These are phyloP conservation scores for Mylabris sibirica DNA, from an alignment of 2,888 invertebrate species.

Conservation along the genomic window DNA sequence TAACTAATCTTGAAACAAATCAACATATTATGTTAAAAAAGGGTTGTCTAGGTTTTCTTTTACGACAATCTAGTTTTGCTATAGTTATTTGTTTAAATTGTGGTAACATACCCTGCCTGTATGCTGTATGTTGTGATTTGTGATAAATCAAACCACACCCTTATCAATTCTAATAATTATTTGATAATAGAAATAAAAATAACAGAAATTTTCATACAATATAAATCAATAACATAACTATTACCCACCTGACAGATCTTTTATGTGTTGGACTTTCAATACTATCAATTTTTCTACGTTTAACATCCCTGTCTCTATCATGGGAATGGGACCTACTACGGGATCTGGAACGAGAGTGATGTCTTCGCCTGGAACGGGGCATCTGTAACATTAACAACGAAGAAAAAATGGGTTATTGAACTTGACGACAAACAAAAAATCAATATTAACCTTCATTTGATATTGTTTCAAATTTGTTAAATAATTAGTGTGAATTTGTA, in stretches of 20 bases:
- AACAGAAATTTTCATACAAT: background rate
- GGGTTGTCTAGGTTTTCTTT: too few relatives aligned
- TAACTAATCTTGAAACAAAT: too few relatives aligned
- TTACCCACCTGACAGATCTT: constrained; percentile 70
- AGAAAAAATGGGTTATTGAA: background rate
- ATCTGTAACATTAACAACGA: constrained; percentile 66
- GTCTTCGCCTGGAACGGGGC: constrained; percentile 84
- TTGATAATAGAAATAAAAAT: background rate
- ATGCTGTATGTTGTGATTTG: too few relatives aligned
- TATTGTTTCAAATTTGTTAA: background rate
- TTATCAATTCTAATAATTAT: background rate
- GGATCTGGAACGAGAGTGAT: constrained; percentile 73
- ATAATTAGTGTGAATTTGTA: background rate
- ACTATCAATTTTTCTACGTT: constrained; percentile 75
- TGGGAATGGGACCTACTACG: constrained; percentile 67
- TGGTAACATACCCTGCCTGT: too few relatives aligned
- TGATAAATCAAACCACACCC: background rate
- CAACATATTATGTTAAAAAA: too few relatives aligned
- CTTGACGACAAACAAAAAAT: background rate
- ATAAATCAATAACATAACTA: constrained; percentile 10
- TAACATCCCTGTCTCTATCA: constrained; percentile 76
- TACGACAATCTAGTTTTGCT: too few relatives aligned
- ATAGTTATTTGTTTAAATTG: too few relatives aligned
- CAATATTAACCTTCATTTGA: background rate
- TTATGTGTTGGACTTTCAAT: constrained; percentile 65